phyloP scores from a whole-genome alignment of 2,797 vertebrate genomes.

The Gallinago solitaria region DNA sequence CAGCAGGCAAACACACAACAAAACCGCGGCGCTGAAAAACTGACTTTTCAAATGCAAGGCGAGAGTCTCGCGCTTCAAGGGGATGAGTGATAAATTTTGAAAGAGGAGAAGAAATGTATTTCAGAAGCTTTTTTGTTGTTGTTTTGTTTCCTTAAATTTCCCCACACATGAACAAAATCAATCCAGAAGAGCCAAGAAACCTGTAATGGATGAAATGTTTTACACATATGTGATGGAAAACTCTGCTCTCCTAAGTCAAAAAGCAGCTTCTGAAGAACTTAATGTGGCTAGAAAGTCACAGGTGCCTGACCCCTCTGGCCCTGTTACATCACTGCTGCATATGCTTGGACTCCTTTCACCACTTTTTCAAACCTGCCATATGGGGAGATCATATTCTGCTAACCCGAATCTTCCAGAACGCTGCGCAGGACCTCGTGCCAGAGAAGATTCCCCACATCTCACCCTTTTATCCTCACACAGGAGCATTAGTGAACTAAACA shows the following conservation, averaged over 20 bases:
- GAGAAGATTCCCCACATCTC: slow-evolving; percentile 78
- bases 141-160: slow-evolving; percentile 65
- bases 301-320: slow-evolving; percentile 76
- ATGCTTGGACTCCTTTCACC: slow-evolving; percentile 73
- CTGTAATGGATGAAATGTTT: slow-evolving; percentile 79
- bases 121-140: slow-evolving; percentile 66
- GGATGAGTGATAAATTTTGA: slow-evolving; percentile 30
- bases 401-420: slow-evolving; percentile 80
- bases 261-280: slow-evolving; percentile 80
- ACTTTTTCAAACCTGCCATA: slow-evolving; percentile 68
- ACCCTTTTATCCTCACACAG: slow-evolving; percentile 82
- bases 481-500: slow-evolving; percentile 80
- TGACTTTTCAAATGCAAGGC: not conserved
- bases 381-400: slow-evolving; percentile 77
- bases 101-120: slow-evolving; percentile 54
- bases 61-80: not conserved
- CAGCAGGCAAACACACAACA: not conserved
- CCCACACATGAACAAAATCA: slow-evolving; percentile 41
- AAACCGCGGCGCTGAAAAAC: not conserved
- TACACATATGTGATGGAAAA: slow-evolving; percentile 83
- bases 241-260: slow-evolving; percentile 77
- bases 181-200: slow-evolving; percentile 69
- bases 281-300: slow-evolving; percentile 77
- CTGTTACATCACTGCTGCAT: slow-evolving; percentile 69
- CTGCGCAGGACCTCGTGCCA: slow-evolving; percentile 62